Base-by-base conservation (phyloP, 1,140 invertebrate species). In the Drosophila quadrilineata region DNA sequence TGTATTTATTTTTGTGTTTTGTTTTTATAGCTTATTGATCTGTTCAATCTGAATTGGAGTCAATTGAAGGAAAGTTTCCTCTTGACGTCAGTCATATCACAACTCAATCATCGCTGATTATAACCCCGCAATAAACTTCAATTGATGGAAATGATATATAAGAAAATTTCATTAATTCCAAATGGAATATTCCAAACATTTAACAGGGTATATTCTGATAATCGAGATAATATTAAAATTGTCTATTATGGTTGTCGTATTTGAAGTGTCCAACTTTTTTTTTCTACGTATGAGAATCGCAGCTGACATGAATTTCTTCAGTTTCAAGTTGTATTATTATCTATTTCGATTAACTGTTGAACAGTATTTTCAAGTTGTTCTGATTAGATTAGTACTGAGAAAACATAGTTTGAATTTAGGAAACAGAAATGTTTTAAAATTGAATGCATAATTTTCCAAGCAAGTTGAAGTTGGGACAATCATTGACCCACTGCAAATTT, bases 301-400 rank as follows among this genome's bases (percentile, higher is more conserved):
- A 17, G 50, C 6, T 66, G 63, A 36, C 63, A 52, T 22, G 58
- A 50, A 50, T 66, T 52, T 38, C 29, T 35, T 26, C 1, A 21
- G 3, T 22, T 45, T 19, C 19, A 28, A 36, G 50, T n/a, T 21
- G 63, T 60, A 60, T 52, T 66, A 36, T 45, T 66, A 66, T 66
- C 63, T 60, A 38, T 52, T 26, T 0, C 45, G 56, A 66, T 66
- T 66, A 60, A 35, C 46, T 38, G 33, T 35, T 60, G 24, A 21
- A 26, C 19, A 29, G 12, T 4, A 19, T 29, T 35, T 53, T 26
- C 49, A 16, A 28, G 16, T 22, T 10, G 31, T 38, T 31, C 48
- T 16, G 63, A 66, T 66, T 60, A 66, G 63, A 60, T 52, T 60
- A 60, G 52, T 36, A 21, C 43, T 14, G 60, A n/a, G n/a, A 60